These are phyloP conservation scores for Callipepla californica DNA, from an alignment of 2,113 vertebrate species.

Conservation along the genomic window DNA sequence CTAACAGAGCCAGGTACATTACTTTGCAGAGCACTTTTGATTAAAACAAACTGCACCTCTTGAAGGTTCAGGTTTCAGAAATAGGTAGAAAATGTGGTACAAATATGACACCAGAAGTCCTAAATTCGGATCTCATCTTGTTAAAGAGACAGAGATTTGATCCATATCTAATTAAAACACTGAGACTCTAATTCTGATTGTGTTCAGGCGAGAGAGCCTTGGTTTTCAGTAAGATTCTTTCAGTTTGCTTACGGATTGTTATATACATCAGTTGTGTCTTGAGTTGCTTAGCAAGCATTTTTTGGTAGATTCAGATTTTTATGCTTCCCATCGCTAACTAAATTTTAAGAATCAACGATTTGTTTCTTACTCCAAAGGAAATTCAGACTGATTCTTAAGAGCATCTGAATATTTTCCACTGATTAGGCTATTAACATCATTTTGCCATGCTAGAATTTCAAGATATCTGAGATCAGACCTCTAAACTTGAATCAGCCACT, in stretches of 20 bases:
- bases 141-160: background rate
- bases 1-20: background rate
- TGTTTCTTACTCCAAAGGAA: background rate
- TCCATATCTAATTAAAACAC: background rate
- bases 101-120: background rate
- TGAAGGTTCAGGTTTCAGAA: background rate
- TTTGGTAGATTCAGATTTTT: background rate
- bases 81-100: background rate
- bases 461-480: background rate
- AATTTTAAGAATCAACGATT: background rate
- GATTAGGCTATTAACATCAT: background rate
- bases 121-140: background rate
- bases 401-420: background rate
- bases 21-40: background rate
- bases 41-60: background rate
- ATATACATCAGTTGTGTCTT: background rate
- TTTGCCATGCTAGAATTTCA: background rate
- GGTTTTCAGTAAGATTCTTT: background rate
- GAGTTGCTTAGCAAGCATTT: background rate
- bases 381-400: background rate
- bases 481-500: background rate
- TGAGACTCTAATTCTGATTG: background rate
- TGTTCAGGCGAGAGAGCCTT: background rate
- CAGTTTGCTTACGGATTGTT: background rate
- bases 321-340: background rate